Base-by-base conservation (phyloP, 2,888 invertebrate genomes). In the Ectropis crepuscularia region DNA sequence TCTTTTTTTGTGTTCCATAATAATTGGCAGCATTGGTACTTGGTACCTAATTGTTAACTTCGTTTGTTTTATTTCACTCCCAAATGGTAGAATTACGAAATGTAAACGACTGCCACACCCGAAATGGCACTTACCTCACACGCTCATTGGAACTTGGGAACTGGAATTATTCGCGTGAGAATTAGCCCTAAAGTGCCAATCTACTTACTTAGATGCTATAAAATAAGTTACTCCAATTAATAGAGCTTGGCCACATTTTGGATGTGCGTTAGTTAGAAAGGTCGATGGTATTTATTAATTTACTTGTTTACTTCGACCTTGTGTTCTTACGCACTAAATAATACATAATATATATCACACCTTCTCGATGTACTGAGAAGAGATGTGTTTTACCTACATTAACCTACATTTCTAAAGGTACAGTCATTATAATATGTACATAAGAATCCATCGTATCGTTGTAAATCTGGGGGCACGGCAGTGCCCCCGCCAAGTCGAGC, bases 101-200 rank as follows among this genome's bases (percentile, higher is more conserved):
- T 10, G 37, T 11, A 37, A 12, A n/a, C 51, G 16, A 28, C n/a
- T 37, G 46, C 45, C 50, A 41, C 57, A 42, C 51, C 57, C 36
- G 37, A 42, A 55, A 51, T 47, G 62, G 39, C 62, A 46, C 41
- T 47, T 6, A 28, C 7, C 49, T 50, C 43, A 45, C 48, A 43
- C 10, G 36, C 48, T 43, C 16, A 28, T 37, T 38, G 58, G 12
- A 58, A 58, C 38, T 58, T 47, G 57, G 53, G 61, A 60, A 53
- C 47, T 54, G n/a, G 60, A 49, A 48, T 42, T 38, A 39, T 51
- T 61, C 39, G 55, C 61, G 61, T 61, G 61, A 50, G 55, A 57
- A 50, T 39, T 9, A 39, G 61, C 55, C 50, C 50, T 55, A 55
- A 60, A 46, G 37, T 46, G 0, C 53, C 12, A 28, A 16, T 41